Base-by-base conservation (phyloP, 2,113 vertebrate genomes). In the Anolis carolinensis region DNA sequence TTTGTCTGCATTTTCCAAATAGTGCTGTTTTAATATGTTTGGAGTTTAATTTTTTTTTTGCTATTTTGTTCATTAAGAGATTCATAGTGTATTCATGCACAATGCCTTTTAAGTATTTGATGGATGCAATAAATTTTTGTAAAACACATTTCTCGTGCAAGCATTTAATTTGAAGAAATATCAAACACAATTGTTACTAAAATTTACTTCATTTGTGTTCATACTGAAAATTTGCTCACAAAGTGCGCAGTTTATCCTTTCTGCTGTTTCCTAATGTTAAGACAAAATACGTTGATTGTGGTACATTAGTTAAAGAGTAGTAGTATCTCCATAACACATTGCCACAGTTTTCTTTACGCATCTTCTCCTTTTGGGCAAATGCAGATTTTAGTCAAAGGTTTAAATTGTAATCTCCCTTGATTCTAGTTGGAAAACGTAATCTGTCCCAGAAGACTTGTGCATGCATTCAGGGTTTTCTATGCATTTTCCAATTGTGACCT, bases 91-190 rank as follows among this genome's bases (percentile, higher is more conserved):
- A 96, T 95, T 90, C 77, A 95, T 96, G 89, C 91, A 93, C 94
- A 95, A 95, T 95, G 93, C 91, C 93, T 96, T 95, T 91, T 55
- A 95, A 95, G 79, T 95, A 93, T 95, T 96, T 95, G 93, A 94
- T 95, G 93, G 91, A 93, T 94, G 85, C 89, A 97, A 95, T 96
- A 97, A 97, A 96, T 97, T 95, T 96, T 93, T 97, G 88, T 95
- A 94, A 96, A 96, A 96, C 90, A 7, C 94, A 95, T 95, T 95
- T 95, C 95, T 96, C 94, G 94, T 96, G 95, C 90, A 96, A 93
- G 95, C 94, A 96, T 97, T 97, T 96, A 95, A 95, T 96, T 97
- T 68, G 95, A 91, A 93, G 89, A 95, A 93, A 75, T 89, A 84
- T 88, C 89, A 92, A 93, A 91, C 81, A 71, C 0, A 84, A 85